Evolutionary conservation across 2,888 invertebrate genomes (phyloP).

Genomic region (Drosophila suboccidentalis): DNA sequence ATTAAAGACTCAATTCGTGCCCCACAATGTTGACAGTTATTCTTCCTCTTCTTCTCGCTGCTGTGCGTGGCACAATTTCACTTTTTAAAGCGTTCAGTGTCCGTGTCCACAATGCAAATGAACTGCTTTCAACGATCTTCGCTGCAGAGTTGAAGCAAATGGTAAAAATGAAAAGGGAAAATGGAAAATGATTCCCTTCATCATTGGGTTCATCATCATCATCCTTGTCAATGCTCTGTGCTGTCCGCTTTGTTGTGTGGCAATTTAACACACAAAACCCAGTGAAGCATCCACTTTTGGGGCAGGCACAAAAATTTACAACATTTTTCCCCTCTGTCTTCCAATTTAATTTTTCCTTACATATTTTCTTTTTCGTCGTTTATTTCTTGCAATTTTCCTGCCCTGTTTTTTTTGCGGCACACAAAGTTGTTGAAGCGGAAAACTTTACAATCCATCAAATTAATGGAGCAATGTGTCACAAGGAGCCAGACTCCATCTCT

Average conservation of each 20-base stretch:
- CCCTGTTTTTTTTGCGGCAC: constrained; percentile 32
- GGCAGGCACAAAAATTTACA: constrained; percentile 74
- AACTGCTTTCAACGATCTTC: constrained; percentile 64
- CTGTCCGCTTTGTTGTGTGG: constrained; percentile 50
- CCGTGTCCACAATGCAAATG: constrained; percentile 77
- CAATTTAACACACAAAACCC: constrained; percentile 74
- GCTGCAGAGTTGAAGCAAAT: background rate
- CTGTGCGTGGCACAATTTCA: constrained; percentile 41
- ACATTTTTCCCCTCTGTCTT: constrained; percentile 27
- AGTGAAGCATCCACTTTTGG: constrained; percentile 73
- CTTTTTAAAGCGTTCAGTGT: constrained; percentile 48
- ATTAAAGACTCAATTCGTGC: too few relatives aligned
- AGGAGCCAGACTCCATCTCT: constrained; percentile 32
- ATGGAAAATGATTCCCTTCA: constrained; percentile 18
- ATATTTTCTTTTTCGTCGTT: constrained; percentile 15
- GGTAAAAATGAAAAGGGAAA: background rate
- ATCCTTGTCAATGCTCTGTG: constrained; percentile 19
- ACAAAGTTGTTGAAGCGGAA: constrained; percentile 72
- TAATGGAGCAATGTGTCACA: constrained; percentile 81
- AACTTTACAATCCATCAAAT: constrained; percentile 82
- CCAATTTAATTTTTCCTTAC: constrained; percentile 61
- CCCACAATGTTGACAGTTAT: too few relatives aligned
- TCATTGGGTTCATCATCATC: constrained; percentile 26
- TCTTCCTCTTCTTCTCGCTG: too few relatives aligned
- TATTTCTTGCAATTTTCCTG: constrained; percentile 57